Evolutionary conservation across 2,888 invertebrate species (phyloP), one percentile per base, ranked within the genome.

Genomic region (Onchidella celtica): DNA sequence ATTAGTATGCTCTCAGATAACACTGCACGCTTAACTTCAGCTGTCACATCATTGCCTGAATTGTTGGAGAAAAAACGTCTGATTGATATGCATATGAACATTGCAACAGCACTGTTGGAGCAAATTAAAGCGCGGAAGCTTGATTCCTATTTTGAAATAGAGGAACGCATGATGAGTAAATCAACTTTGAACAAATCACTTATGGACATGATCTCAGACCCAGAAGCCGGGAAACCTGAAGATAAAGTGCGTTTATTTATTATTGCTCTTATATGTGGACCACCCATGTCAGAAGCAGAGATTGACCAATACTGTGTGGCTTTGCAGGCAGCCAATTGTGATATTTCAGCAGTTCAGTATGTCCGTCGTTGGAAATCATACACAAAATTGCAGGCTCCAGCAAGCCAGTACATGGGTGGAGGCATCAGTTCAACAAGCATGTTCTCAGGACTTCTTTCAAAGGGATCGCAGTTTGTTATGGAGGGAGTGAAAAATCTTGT

Each of bases 401-500:
- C 96, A 34, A 96, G 96, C 91, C 97, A 97, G 82, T 94, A 94
- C 90, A 93, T 93, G 36, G 98, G 94, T 34, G 94, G 98, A 92
- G 98, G 98, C 36, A 98, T 98, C 0, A 98, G 97, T 94, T 99
- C 99, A 0, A 97, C 98, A 0, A 89, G 97, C 84, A 99, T 99
- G 99, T 99, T 99, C 94, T 98, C 98, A 11, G 99, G 99, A 94
- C 95, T 99, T 79, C 97, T 99, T 90, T 97, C 97, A 11, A 98
- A 99, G 92, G 98, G 99, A 32, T 99, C 99, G 0, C 91, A 97
- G 55, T 99, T 99, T 93, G 98, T 99, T 0, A 99, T 99, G 99
- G 99, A 99, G 94, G 99, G 99, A 57, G 99, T 99, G 0, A 98
- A 99, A 94, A 99, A 99, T 95, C 95, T 99, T 89, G 99, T 99